These are phyloP conservation scores for Corbicula japonica DNA, from an alignment of 2,888 invertebrate genomes.

Conservation along the genomic window DNA sequence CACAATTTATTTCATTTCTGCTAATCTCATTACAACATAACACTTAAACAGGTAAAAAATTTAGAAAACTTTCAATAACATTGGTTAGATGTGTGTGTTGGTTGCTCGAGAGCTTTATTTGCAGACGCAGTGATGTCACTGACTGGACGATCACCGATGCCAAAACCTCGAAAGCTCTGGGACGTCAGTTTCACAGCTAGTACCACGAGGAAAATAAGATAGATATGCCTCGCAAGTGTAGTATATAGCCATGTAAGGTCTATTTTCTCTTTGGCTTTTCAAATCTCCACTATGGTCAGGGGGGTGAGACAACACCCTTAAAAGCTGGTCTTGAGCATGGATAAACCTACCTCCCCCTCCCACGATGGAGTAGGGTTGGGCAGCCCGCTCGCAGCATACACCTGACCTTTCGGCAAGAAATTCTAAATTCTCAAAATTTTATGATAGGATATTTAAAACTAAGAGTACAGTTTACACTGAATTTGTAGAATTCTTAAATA, in stretches of 20 bases:
- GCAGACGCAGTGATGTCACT: not conserved
- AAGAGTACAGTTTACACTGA: no score
- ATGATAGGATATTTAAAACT: no score
- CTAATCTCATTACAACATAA: no score
- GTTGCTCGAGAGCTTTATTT: not conserved
- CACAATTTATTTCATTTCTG: no score
- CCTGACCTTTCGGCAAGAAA: slow-evolving; percentile 57
- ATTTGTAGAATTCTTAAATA: no score
- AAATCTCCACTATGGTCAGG: slow-evolving; percentile 48
- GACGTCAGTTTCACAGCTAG: slow-evolving; percentile 23
- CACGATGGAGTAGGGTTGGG: slow-evolving; percentile 75
- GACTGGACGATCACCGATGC: no score
- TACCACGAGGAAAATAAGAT: slow-evolving; percentile 56
- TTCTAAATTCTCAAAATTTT: slow-evolving; percentile 12
- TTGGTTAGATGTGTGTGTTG: no score
- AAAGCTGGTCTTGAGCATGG: slow-evolving; percentile 75
- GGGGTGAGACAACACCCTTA: slow-evolving; percentile 74
- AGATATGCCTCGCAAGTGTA: slow-evolving; percentile 68
- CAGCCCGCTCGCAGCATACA: slow-evolving; percentile 75
- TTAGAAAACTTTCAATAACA: no score
- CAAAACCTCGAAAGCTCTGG: not conserved
- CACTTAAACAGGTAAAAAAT: no score
- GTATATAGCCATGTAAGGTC: slow-evolving; percentile 44
- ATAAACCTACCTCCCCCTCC: slow-evolving; percentile 77
- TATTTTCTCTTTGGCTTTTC: slow-evolving; percentile 39